phyloP scores from a whole-genome alignment of 2,888 invertebrate species.

The Heliconius sara region DNA sequence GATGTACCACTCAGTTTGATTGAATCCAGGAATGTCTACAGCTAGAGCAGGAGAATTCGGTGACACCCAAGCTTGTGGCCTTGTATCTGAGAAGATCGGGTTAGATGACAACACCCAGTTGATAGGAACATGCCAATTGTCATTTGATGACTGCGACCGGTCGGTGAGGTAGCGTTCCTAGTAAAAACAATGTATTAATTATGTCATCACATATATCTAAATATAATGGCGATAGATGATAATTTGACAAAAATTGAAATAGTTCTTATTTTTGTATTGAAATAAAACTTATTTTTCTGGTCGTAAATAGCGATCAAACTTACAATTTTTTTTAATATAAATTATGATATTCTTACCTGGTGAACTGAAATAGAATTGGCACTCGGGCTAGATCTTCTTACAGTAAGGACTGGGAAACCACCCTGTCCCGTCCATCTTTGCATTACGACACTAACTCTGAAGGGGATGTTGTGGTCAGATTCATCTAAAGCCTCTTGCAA shows the following conservation, averaged over 20 bases:
- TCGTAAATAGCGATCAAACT: not conserved
- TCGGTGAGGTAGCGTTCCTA: constrained; percentile 72
- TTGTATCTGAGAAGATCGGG: constrained; percentile 76
- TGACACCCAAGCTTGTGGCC: constrained; percentile 78
- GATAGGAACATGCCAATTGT: constrained; percentile 82
- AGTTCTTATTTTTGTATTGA: too few species aligned
- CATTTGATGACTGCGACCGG: constrained; percentile 54
- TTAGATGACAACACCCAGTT: constrained; percentile 77
- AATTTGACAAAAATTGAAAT: too few species aligned
- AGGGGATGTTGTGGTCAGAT: constrained; percentile 62
- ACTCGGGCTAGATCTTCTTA: constrained; percentile 73
- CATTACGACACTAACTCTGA: constrained; percentile 85
- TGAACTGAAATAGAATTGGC: constrained; percentile 64
- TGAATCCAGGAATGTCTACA: constrained; percentile 60
- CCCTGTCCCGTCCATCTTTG: constrained; percentile 90
- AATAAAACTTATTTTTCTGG: too few species aligned
- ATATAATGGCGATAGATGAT: too few species aligned
- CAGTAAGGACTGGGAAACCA: constrained; percentile 89
- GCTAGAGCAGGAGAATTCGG: constrained; percentile 56
- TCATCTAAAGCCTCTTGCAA: constrained; percentile 60
- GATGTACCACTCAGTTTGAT: constrained; percentile 82
- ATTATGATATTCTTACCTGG: constrained; percentile 62
- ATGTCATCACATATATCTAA: too few species aligned
- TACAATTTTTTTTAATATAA: too few species aligned
- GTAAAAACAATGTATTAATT: not conserved